Evolutionary conservation across 2,888 invertebrate genomes (phyloP).

Genomic region (Agriopis aurantiaria): DNA sequence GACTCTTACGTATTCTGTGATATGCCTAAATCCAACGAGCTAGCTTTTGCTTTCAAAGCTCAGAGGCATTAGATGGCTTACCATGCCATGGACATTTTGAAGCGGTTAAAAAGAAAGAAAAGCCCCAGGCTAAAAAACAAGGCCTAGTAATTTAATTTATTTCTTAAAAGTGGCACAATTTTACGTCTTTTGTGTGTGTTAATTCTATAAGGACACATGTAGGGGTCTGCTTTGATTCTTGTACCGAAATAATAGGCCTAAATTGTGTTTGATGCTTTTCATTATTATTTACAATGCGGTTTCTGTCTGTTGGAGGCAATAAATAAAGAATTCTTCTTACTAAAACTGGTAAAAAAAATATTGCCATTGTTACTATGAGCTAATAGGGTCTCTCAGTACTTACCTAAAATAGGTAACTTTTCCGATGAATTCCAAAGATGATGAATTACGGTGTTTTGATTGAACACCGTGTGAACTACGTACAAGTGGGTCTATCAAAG

Average conservation of each 20-base stretch:
- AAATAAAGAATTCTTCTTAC: not conserved
- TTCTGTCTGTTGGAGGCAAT: not conserved
- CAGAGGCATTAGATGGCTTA: not conserved
- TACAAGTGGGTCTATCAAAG: too few species aligned
- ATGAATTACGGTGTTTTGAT: too few species aligned
- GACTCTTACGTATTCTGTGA: conserved; percentile 7
- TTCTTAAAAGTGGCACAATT: not conserved
- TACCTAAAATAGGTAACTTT: too few species aligned
- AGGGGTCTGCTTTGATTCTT: not conserved
- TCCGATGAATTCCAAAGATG: too few species aligned
- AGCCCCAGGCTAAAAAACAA: too few species aligned
- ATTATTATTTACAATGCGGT: not conserved
- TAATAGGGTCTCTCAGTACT: too few species aligned
- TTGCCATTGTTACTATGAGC: too few species aligned
- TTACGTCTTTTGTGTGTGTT: not conserved
- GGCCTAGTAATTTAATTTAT: not conserved
- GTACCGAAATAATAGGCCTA: not conserved
- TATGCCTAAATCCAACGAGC: not conserved
- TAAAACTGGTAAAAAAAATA: not conserved
- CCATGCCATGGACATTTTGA: not conserved
- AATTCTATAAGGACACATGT: not conserved
- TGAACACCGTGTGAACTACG: too few species aligned
- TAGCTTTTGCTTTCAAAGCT: not conserved
- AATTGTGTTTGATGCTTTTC: not conserved
- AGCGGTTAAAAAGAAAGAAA: not conserved